These are phyloP conservation scores for Noctua janthina DNA, from an alignment of 2,888 invertebrate species.

Conservation along the genomic window DNA sequence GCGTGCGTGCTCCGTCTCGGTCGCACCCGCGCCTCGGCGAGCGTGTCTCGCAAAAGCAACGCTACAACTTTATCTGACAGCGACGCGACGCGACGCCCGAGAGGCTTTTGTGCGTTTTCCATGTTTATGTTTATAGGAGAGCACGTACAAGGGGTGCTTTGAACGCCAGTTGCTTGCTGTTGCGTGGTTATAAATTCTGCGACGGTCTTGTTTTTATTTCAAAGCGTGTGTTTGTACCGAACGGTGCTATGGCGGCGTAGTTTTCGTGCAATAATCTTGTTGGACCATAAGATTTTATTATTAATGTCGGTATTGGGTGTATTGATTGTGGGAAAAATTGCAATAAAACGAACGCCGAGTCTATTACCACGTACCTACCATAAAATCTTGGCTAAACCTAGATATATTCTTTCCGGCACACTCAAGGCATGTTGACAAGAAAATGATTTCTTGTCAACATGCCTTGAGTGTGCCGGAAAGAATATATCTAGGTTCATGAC, in stretches of 20 bases:
- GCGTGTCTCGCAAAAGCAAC: constrained; percentile 87
- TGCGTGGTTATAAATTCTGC: constrained; percentile 81
- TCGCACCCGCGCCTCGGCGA: constrained; percentile 76
- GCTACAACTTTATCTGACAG: constrained; percentile 90
- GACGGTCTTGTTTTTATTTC: constrained; percentile 84
- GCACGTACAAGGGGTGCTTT: constrained; percentile 89
- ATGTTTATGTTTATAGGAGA: constrained; percentile 90
- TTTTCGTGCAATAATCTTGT: constrained; percentile 67
- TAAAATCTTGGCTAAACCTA: constrained; percentile 8
- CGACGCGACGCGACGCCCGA: constrained; percentile 87
- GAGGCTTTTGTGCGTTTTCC: constrained; percentile 90
- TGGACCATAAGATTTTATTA: constrained; percentile 63
- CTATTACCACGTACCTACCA: constrained; percentile 31
- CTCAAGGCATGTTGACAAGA: not conserved
- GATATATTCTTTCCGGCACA: not conserved
- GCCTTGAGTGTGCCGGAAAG: too few species aligned
- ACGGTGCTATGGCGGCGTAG: constrained; percentile 67
- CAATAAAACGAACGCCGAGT: constrained; percentile 42
- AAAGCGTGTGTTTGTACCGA: constrained; percentile 76
- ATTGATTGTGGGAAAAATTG: constrained; percentile 46
- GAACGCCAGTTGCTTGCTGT: constrained; percentile 83
- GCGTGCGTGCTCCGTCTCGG: constrained; percentile 80
- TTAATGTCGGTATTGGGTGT: constrained; percentile 30
- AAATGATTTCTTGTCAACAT: too few species aligned
- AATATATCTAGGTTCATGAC: too few species aligned